Percentiles rank a stretch among this genome's conserved stretches.
Evolutionary conservation across 2,888 invertebrate species (phyloP).

Genomic region (Drosophila infuscata): DNA sequence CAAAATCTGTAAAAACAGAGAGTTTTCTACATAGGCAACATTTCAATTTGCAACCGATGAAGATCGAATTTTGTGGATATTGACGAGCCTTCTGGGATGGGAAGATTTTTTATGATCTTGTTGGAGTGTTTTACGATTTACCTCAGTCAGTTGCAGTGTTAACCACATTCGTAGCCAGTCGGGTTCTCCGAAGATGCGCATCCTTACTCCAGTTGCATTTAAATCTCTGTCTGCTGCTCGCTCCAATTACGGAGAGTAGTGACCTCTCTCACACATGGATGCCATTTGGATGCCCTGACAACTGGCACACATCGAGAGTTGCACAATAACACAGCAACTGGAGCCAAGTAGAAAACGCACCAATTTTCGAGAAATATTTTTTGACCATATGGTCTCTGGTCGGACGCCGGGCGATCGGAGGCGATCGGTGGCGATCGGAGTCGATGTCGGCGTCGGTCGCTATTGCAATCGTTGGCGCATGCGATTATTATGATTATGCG

Average conservation of each 20-base stretch:
- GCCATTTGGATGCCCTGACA: conserved; percentile 46
- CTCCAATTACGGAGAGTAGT: conserved; percentile 16
- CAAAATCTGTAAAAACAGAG: background rate
- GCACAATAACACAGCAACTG: conserved; percentile 34
- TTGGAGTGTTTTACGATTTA: background rate
- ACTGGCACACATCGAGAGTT: conserved; percentile 28
- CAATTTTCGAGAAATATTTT: conserved; percentile 43
- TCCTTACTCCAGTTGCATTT: background rate
- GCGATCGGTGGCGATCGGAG: background rate
- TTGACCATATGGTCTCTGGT: conserved; percentile 53
- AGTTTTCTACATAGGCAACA: background rate
- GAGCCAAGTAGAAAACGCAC: conserved; percentile 45
- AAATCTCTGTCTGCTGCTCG: conserved; percentile 9
- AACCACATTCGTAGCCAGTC: background rate
- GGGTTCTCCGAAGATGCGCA: background rate
- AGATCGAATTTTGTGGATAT: background rate
- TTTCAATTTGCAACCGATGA: background rate
- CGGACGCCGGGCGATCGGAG: conserved; percentile 21
- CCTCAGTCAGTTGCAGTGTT: background rate
- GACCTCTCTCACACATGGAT: conserved; percentile 18
- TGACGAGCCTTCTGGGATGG: background rate
- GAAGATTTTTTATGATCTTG: background rate
- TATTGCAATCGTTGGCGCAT: conserved; percentile 58
- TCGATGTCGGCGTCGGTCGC: conserved; percentile 24
- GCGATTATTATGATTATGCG: conserved; percentile 75